Percentiles rank a stretch among this genome's conserved stretches.
These are phyloP conservation scores for Alectoris magna DNA, from an alignment of 2,797 vertebrate genomes.

Conservation along the genomic window DNA sequence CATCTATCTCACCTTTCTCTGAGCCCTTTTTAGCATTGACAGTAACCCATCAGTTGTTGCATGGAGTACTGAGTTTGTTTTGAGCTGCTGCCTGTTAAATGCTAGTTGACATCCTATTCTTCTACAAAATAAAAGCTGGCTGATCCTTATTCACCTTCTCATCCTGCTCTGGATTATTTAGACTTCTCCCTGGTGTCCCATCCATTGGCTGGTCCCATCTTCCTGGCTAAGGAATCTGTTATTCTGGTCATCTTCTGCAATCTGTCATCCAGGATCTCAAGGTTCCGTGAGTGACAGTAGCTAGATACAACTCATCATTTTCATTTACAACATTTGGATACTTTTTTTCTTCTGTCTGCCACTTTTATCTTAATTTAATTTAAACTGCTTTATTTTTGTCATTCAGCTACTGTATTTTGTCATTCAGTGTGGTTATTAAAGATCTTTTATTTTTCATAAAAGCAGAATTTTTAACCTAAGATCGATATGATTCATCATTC, in stretches of 20 bases:
- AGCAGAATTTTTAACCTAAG: not conserved
- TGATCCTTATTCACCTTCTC: not conserved
- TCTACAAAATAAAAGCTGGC: not conserved
- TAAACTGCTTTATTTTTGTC: not conserved
- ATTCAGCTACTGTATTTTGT: not conserved
- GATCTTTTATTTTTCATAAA: not conserved
- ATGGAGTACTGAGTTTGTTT: not conserved
- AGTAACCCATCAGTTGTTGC: not conserved
- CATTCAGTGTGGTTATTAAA: not conserved
- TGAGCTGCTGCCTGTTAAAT: not conserved
- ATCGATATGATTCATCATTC: not conserved
- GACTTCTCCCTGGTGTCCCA: rapidly evolving
- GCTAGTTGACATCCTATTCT: not conserved
- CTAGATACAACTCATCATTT: not conserved
- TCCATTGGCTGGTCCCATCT: no score
- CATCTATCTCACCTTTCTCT: not conserved
- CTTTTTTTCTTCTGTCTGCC: not conserved
- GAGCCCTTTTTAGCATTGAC: not conserved
- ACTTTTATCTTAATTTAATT: not conserved
- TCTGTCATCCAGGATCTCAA: not conserved
- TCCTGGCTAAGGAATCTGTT: not conserved
- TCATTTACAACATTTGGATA: not conserved
- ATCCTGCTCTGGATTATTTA: not conserved
- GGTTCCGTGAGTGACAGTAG: not conserved
- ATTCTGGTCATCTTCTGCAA: not conserved